Base-by-base conservation (phyloP, 2,888 invertebrate genomes). In the Gonocerus acuteangulatus region DNA sequence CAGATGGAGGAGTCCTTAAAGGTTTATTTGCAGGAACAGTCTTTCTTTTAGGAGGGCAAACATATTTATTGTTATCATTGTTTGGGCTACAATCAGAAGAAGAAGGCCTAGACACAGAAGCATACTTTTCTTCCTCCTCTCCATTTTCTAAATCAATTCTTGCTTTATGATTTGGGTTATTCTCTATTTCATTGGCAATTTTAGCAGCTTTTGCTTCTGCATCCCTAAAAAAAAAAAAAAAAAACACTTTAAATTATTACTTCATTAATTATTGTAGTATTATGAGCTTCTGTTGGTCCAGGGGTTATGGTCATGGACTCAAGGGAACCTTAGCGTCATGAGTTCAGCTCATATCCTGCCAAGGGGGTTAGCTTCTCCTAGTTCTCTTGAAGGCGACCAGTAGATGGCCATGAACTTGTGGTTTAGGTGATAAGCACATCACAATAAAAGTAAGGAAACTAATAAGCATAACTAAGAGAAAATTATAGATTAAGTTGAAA, bases 151-250 rank as follows among this genome's bases (percentile, higher is more conserved):
- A 74, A 68, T 90, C 91, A 51, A 87, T 86, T 86, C 73, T 90
- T 36, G 86, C 85, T 72, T 87, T 87, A 72, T 92, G 89, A 60
- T 82, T 78, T 1, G 89, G 87, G 71, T 88, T 87, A 71, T 80
- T 85, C 73, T 96, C 95, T 65, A 97, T 97, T 76, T 95, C 95
- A 45, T 84, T 86, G 0, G 96, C 96, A 67, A 96, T 86, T 73
- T 87, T 86, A 51, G 87, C 86, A 0, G 96, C 97, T 73, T 89
- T 87, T 13, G 87, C 87, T 74, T 91, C 77, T 48, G 75, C 76
- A 64, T 76, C 76, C 67, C 68, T 69, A 23, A n/a, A 60, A 48
- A 15, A 45, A 44, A 49, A 58, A 56, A 21, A 6, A 3, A 21
- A 11, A 16, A 57, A 3, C 11, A 44, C 4, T 11, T 18, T 21